phyloP scores from a whole-genome alignment of 2,888 invertebrate genomes.

The Scrobipalpa costella region DNA sequence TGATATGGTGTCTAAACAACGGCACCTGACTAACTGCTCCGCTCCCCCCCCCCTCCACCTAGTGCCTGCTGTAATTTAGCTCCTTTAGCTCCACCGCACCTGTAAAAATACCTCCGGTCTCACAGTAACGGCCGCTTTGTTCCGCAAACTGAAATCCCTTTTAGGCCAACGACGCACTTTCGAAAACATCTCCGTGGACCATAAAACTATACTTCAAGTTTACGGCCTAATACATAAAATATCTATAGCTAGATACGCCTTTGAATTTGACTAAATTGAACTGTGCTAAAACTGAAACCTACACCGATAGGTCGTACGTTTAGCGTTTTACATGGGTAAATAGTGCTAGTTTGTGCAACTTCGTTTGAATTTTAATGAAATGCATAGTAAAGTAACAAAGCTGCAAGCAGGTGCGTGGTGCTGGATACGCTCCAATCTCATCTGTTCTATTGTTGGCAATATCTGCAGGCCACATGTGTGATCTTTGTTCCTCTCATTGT shows the following conservation, averaged over 20 bases:
- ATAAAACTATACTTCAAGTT: slow-evolving; percentile 61
- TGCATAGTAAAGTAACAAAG: slow-evolving; percentile 31
- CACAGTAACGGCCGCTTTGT: slow-evolving; percentile 37
- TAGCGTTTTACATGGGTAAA: slow-evolving; percentile 1
- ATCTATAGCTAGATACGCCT: slow-evolving; percentile 42
- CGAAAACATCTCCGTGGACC: slow-evolving; percentile 49
- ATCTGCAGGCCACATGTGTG: slow-evolving; percentile 65
- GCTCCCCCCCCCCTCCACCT: slow-evolving; percentile 4
- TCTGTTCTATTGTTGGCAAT: slow-evolving; percentile 59
- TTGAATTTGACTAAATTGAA: slow-evolving; percentile 53
- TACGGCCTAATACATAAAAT: slow-evolving; percentile 57
- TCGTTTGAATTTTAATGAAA: slow-evolving; percentile 26
- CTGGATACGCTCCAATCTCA: slow-evolving; percentile 62
- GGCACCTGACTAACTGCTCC: slow-evolving; percentile 59
- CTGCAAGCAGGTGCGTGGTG: slow-evolving; percentile 46
- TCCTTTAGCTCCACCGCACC: slow-evolving; percentile 25
- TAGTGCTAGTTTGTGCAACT: slow-evolving; percentile 23
- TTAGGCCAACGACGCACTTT: slow-evolving; percentile 52
- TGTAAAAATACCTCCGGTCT: slow-evolving; percentile 19
- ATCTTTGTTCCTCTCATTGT: slow-evolving; percentile 64
- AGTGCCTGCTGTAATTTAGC: slow-evolving; percentile 23
- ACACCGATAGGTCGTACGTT: not conserved
- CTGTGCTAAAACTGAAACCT: slow-evolving; percentile 26
- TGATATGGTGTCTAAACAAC: slow-evolving; percentile 73
- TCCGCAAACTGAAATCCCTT: slow-evolving; percentile 46